Conservation (phyloP, 2,113 vertebrate genomes). For the Grantiella picta region DNA sequence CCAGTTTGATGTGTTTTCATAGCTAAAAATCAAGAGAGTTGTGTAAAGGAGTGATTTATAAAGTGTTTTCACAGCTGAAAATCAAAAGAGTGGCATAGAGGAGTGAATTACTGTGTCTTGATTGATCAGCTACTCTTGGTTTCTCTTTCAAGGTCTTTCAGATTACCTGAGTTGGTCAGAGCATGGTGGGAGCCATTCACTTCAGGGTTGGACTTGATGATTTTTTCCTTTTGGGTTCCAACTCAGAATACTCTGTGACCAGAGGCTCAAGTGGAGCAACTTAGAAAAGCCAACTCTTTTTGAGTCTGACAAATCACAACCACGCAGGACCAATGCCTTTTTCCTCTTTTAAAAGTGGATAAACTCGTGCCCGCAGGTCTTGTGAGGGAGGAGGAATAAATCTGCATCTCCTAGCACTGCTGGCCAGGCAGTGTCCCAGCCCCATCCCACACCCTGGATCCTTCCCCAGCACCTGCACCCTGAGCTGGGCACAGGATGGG, state of each 20-base stretch:
- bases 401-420: too few species aligned
- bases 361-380: rapidly evolving
- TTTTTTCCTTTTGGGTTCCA: background rate
- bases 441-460: rapidly evolving
- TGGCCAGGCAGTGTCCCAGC: rapidly evolving
- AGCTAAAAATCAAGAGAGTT: background rate
- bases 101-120: background rate
- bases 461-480: rapidly evolving
- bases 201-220: too few species aligned
- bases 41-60: background rate
- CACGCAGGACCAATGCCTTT: rapidly evolving
- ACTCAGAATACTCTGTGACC: background rate
- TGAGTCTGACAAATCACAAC: background rate
- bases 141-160: background rate
- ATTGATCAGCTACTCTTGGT: rapidly evolving
- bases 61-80: background rate
- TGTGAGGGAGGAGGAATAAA: background rate
- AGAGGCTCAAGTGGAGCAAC: background rate
- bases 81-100: background rate
- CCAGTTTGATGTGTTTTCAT: background rate
- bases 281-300: background rate
- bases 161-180: too few species aligned
- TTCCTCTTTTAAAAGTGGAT: background rate
- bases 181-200: background rate
- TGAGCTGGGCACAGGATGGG: background rate